Base-by-base conservation (phyloP, 2,888 invertebrate genomes). In the Hymenopus coronatus region DNA sequence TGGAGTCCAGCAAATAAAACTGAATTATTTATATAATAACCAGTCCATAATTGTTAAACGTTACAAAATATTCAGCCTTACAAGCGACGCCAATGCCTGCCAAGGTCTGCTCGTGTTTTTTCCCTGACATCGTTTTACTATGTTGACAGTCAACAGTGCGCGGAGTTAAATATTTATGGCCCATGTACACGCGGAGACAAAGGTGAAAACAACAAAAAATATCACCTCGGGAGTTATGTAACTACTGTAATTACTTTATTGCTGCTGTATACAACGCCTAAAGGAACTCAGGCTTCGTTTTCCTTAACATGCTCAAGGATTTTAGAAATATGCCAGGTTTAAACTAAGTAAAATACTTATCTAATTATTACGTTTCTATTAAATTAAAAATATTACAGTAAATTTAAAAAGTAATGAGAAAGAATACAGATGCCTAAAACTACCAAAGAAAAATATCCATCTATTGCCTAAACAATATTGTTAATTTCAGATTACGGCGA, bases 131-230 rank as follows among this genome's bases (percentile, higher is more conserved):
- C 86, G 81, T 81, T 86, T 86, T 86, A 86, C 81, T 28, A 28
- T 86, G 86, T 86, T 86, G 86, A 86, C 30, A 86, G 86, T 86
- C 86, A 86, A 86, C 86, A 86, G 14, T 81, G 54, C 6, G 54
- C 20, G 25, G 54, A 70, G 54, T 70, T 70, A 70, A 70, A 20
- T 70, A 70, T 70, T 70, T 70, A 70, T 70, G 54, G 54, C 20
- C 4, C 54, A 28, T 70, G 54, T 81, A 28, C 81, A 86, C 86
- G 81, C 20, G 25, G 81, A 86, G 28, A 86, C 86, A 86, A 86
- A 86, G 86, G 86, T 86, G 86, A 86, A 86, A 86, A 86, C 54
- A 86, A 86, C 86, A 86, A 86, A 86, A 84, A 86, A 86, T 70
- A 86, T 86, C 86, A 86, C 86, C 81, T 81, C 81, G 86, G 54